A percentile compares a stretch with the other conserved stretches of the same genome.
Evolutionary conservation across 2,113 vertebrate genomes (phyloP).

Genomic region (Ptychochromis oligacanthus): DNA sequence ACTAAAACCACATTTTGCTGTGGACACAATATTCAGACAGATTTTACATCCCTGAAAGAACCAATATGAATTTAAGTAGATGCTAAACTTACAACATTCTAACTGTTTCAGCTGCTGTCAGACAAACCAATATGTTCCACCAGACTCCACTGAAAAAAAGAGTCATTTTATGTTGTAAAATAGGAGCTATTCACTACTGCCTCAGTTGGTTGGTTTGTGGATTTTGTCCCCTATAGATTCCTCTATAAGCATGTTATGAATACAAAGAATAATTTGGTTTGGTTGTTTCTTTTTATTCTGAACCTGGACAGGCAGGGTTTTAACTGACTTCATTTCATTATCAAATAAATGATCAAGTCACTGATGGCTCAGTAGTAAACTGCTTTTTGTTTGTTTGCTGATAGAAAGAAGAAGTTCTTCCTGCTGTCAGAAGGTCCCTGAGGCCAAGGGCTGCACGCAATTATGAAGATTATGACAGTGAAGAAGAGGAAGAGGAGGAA

Average conservation of each 20-base stretch:
- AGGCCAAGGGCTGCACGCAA: conserved; percentile 20
- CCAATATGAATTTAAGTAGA: not conserved
- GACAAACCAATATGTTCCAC: not conserved
- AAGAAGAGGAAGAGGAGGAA: conserved; percentile 50
- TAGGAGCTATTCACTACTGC: not conserved
- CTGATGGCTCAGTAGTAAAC: not conserved
- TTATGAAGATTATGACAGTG: conserved; percentile 41
- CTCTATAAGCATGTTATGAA: not conserved
- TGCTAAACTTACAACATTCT: not conserved
- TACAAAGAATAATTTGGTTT: not conserved
- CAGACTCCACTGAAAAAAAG: not conserved
- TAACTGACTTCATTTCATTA: not conserved
- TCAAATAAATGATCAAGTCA: not conserved
- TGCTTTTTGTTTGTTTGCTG: not conserved
- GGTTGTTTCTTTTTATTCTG: not conserved
- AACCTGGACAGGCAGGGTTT: not conserved
- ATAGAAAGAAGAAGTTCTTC: not conserved
- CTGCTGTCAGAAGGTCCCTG: conserved; percentile 22
- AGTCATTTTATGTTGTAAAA: not conserved
- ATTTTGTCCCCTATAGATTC: not conserved
- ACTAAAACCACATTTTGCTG: not conserved
- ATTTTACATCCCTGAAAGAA: not conserved
- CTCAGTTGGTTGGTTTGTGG: not conserved
- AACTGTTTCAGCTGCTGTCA: not conserved
- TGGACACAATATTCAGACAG: not conserved